A percentile compares a stretch with the other conserved stretches of the same genome.
Conservation (phyloP, 30 jellyfish, hydroid and myxozoan species). For the Sanderia malayensis region DNA sequence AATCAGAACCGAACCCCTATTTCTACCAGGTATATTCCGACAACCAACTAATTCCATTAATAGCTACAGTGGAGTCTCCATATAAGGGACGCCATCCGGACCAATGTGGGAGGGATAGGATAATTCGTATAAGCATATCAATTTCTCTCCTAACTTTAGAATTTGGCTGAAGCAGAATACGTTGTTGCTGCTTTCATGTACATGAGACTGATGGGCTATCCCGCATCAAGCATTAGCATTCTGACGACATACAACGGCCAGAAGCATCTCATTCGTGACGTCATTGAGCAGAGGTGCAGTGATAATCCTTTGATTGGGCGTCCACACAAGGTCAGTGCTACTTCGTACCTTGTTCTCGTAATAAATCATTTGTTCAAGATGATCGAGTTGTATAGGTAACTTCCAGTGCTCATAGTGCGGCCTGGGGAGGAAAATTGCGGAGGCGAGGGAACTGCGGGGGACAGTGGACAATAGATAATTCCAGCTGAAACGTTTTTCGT, state of each 20-base stretch:
- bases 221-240: constrained; percentile 83
- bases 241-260: constrained; percentile 98
- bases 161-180: constrained; percentile 97
- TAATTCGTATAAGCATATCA: too few species aligned
- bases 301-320: constrained; percentile 87
- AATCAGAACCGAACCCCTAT: constrained; percentile 93
- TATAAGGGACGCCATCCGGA: too few species aligned
- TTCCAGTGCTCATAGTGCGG: too few species aligned
- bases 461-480: too few species aligned
- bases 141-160: constrained; percentile 1
- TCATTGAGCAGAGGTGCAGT: constrained; percentile 81
- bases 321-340: constrained; percentile 86
- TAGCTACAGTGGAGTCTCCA: too few species aligned
- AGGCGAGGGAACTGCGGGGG: too few species aligned
- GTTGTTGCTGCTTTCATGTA: constrained; percentile 94
- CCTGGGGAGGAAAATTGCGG: too few species aligned
- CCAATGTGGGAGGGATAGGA: too few species aligned
- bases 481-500: too few species aligned
- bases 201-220: constrained; percentile 98
- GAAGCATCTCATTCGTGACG: constrained; percentile 95
- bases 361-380: too few species aligned
- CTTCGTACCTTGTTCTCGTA: too few species aligned
- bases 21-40: constrained; percentile 70
- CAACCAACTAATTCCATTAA: neutral
- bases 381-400: too few species aligned